These are phyloP conservation scores for Ophioderma brevispina DNA, from an alignment of 35 echinoderm and acorn worm genomes.

Conservation along the genomic window DNA sequence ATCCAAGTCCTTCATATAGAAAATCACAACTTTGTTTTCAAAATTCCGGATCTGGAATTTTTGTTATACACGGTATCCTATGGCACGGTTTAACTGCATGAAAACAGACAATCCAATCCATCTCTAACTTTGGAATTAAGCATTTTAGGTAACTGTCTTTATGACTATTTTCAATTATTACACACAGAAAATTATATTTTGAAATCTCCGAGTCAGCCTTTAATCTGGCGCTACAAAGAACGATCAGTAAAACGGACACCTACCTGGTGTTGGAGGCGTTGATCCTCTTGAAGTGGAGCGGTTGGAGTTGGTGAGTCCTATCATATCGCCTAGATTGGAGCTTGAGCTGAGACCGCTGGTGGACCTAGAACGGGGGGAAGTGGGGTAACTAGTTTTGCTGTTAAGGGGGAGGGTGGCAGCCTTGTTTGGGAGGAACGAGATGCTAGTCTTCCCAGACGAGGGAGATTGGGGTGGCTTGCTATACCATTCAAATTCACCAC, in stretches of 20 bases:
- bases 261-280: conserved; percentile 97
- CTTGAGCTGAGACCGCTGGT: conserved; percentile 95
- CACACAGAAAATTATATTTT: too few relatives aligned
- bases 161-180: too few relatives aligned
- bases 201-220: too few relatives aligned
- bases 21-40: too few relatives aligned
- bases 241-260: neutral
- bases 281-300: conserved; percentile 97
- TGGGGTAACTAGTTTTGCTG: conserved; percentile 77
- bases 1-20: too few relatives aligned
- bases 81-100: too few relatives aligned
- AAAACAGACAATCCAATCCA: too few relatives aligned
- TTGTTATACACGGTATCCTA: too few relatives aligned
- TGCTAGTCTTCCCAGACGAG: conserved; percentile 17
- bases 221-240: too few relatives aligned
- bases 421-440: conserved; percentile 84
- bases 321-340: conserved; percentile 95
- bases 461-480: conserved; percentile 34
- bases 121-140: too few relatives aligned
- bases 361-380: conserved; percentile 97
- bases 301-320: conserved; percentile 73
- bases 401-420: conserved; percentile 94
- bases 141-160: too few relatives aligned
- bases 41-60: too few relatives aligned
- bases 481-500: conserved; percentile 6